phyloP scores from a whole-genome alignment of 2,888 invertebrate genomes.

The Carpatolechia fugitivella region DNA sequence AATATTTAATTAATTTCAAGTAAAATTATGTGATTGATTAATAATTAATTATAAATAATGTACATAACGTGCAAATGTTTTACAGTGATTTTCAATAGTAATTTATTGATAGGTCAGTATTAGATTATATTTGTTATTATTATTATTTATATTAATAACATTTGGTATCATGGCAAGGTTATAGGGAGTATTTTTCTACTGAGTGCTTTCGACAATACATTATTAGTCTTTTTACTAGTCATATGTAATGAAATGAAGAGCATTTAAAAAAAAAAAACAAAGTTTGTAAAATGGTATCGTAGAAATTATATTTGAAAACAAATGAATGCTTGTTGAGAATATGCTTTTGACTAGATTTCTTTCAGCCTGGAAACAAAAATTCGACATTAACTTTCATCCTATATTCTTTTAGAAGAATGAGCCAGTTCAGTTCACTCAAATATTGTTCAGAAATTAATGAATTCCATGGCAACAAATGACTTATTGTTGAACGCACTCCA shows the following conservation, averaged over 20 bases:
- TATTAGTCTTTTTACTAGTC: background rate
- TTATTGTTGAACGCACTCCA: background rate
- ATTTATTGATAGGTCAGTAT: conserved; percentile 38
- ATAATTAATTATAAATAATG: conserved; percentile 12
- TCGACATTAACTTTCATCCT: too few relatives aligned
- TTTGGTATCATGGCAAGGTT: background rate
- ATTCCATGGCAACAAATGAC: background rate
- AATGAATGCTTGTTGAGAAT: background rate
- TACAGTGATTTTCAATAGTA: conserved; percentile 19
- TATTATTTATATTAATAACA: background rate
- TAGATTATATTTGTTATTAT: conserved; percentile 18
- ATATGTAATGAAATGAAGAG: background rate
- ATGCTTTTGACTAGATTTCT: too few relatives aligned
- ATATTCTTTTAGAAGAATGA: too few relatives aligned
- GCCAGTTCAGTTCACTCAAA: too few relatives aligned
- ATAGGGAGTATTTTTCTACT: background rate
- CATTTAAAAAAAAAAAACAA: too few relatives aligned
- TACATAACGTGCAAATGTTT: conserved; percentile 31
- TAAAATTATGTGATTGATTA: conserved; percentile 15
- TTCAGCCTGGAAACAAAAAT: too few relatives aligned
- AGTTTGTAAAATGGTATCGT: too few relatives aligned
- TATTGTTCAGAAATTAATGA: too few relatives aligned
- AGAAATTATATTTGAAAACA: too few relatives aligned
- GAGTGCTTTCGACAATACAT: background rate
- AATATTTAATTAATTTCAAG: background rate